phyloP scores from a whole-genome alignment of 1,140 invertebrate genomes.

The Aphelenchoides avenae region DNA sequence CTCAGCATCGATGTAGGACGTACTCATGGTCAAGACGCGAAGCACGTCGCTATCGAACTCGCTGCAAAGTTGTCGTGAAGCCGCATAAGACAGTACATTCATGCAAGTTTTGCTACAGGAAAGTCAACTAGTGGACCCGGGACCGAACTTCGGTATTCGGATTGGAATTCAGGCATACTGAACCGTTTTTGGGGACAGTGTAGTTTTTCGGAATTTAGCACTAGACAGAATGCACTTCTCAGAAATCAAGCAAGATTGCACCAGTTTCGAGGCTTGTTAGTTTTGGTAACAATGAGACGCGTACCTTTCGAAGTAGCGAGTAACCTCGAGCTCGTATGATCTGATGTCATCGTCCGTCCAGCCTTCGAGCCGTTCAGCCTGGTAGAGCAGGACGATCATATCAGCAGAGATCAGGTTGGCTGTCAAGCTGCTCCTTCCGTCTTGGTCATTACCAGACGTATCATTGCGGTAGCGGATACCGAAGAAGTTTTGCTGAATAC shows the following conservation, averaged over 20 bases:
- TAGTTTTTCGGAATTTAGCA: no score
- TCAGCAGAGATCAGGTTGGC: conserved; percentile 24
- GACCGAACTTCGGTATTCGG: background rate
- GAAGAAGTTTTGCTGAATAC: conserved; percentile 52
- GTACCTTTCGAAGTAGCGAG: conserved; percentile 39
- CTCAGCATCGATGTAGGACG: conserved; percentile 29
- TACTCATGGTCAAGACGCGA: conserved; percentile 18
- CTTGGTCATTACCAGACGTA: background rate
- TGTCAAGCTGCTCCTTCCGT: background rate
- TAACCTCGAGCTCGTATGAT: conserved; percentile 32
- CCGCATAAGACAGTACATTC: no score
- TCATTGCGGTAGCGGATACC: conserved; percentile 42
- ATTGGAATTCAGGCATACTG: no score
- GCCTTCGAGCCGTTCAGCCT: conserved; percentile 31
- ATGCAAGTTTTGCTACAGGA: no score
- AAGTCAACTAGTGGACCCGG: background rate
- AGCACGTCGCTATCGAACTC: conserved; percentile 32
- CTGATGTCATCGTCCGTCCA: conserved; percentile 35
- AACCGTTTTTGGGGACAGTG: no score
- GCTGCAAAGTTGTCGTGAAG: conserved; percentile 20
- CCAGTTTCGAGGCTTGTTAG: no score
- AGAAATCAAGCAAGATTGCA: no score
- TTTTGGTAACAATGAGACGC: no score
- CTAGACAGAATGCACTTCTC: no score
- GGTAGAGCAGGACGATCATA: conserved; percentile 36